Base-by-base conservation (phyloP, 2,113 vertebrate species). In the Myrmophylax atrothorax region DNA sequence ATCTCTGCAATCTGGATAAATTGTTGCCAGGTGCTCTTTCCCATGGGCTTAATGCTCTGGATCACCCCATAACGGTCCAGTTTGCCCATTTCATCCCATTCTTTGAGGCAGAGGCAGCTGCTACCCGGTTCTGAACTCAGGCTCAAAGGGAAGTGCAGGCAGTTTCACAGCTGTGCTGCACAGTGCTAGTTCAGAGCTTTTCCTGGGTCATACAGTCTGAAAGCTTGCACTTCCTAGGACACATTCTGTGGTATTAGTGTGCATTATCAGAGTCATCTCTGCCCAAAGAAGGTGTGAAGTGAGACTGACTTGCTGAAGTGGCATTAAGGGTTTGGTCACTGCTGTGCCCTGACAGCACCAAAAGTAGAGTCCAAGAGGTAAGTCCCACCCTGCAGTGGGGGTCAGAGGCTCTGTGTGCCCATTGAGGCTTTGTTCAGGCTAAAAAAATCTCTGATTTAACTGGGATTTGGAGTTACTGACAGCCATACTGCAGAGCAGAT, bases 351-450 rank as follows among this genome's bases (percentile, higher is more conserved):
- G 26, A 3, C 52, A 59, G 25, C 40, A 42, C 44, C 58, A 15
- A 19, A 52, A 72, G 70, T 25, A 47, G 28, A 22, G 44, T 14
- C 33, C 4, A 7, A 4, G 67, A 75, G 84, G 66, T 90, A 55
- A 94, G 74, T 94, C 10, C 52, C 53, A 11, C 42, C 23, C 14
- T 42, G 8, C 35, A 7, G 14, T 10, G 28, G 4, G 1, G 62
- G 44, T 46, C 19, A 37, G 20, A 50, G 37, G 14, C 11, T 66
- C 56, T 52, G 2, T 2, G 52, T 56, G 37, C 24, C 58, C 26
- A 0, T 1, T 9, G 78, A 55, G 40, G 11, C 16, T 3, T 7
- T 0, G 0, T 25, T 66, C 33, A 28, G 64, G 16, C 47, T 56
- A 10, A 64, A 76, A 76, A 66, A 2, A 0, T 35, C 64, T 74